Base-by-base conservation (phyloP, 2,888 invertebrate genomes). In the Drepanosiphum platanoidis region DNA sequence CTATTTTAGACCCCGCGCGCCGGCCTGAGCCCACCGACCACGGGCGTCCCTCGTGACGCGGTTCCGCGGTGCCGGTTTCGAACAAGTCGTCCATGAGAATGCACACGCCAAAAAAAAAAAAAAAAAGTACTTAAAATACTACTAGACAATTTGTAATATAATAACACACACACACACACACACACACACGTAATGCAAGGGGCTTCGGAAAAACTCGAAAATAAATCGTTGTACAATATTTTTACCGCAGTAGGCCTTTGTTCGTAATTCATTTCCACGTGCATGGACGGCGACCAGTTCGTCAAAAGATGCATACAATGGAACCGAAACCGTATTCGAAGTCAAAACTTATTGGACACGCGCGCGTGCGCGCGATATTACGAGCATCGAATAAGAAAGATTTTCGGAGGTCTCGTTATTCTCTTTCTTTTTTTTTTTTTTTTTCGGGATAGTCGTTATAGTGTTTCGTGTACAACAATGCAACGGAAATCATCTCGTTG, bases 11-110 rank as follows among this genome's bases (percentile, higher is more conserved):
- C 58, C 30, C 80, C 30, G 80, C 27, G 70, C 34, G 30, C 36
- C n/a, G 27, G 13, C 32, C 13, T 58, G 5, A 58, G 80, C 80
- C 58, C 70, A 27, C 52, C 66, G 46, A 30, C 42, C 66, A 5
- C 68, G 80, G 13, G 52, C n/a, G 34, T 70, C 80, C 80, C 80
- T 34, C 30, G 68, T 46, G 42, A 68, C 70, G 46, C 27, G 80
- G 80, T 80, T 80, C 74, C 34, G 74, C 61, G 32, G 39, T 82
- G 58, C 72, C n/a, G 42, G 82, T 82, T 82, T 52, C 34, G 66
- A 81, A 81, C 81, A 71, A 71, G 81, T 81, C 81, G 81, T 81
- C 75, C 75, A 83, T 66, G 66, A 83, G 83, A 83, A 74, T 83
- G 75, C 74, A 75, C 83, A 75, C 66, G 36, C 64, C 42, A 46